Percentiles rank a stretch among this genome's conserved stretches.
Conservation (phyloP, 2,888 invertebrate genomes). For the Nipponacmea schrenckii region DNA sequence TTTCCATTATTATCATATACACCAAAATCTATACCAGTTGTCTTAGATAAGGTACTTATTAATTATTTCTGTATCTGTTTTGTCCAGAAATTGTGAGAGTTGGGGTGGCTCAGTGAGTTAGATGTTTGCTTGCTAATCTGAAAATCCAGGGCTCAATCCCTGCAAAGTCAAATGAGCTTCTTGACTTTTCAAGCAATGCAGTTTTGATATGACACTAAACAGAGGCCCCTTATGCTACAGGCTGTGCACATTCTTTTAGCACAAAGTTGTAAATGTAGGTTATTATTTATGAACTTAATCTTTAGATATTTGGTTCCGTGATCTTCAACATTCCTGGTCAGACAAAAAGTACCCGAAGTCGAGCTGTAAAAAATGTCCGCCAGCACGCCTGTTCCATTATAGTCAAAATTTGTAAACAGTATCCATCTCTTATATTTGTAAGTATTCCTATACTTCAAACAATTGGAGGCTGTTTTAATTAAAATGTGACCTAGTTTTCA, state of each 20-base stretch:
- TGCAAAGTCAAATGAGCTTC: too few species aligned
- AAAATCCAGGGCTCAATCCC: too few species aligned
- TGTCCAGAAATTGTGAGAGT: constrained; percentile 8
- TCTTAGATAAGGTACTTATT: constrained; percentile 77
- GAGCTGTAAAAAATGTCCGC: constrained; percentile 84
- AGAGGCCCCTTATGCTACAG: neutral
- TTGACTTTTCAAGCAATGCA: too few species aligned
- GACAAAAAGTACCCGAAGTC: constrained; percentile 76
- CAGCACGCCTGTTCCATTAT: constrained; percentile 89
- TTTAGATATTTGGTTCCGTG: constrained; percentile 81
- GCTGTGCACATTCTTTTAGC: neutral
- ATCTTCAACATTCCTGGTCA: constrained; percentile 79
- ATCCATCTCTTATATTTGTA: constrained; percentile 81
- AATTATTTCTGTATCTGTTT: constrained; percentile 9
- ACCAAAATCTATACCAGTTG: constrained; percentile 80
- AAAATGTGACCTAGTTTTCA: too few species aligned
- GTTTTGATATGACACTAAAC: too few species aligned
- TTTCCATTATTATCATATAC: constrained; percentile 91
- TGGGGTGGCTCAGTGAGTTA: too few species aligned
- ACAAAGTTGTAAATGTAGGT: too few species aligned
- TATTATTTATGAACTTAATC: neutral
- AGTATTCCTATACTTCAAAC: constrained; percentile 28
- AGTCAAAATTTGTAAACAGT: constrained; percentile 89
- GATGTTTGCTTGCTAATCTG: too few species aligned
- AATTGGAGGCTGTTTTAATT: too few species aligned